Conservation (phyloP, 2,888 invertebrate genomes). For the Tubulanus polymorphus region DNA sequence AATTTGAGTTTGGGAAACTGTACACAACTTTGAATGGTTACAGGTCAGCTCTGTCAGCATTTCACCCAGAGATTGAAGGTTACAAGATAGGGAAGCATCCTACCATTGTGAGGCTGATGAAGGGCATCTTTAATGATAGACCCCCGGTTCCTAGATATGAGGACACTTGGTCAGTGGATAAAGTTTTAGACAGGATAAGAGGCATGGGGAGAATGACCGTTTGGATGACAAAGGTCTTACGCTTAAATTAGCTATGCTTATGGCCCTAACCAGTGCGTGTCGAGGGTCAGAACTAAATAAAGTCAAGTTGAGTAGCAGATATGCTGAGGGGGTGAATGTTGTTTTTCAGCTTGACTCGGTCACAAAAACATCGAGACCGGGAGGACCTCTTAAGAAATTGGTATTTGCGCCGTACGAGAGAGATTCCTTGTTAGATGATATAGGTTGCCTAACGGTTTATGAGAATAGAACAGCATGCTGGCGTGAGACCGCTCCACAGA, state of each 20-base stretch:
- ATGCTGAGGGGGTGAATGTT: not conserved
- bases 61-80: slow-evolving; percentile 7
- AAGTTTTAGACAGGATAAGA: slow-evolving; percentile 2
- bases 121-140: slow-evolving; percentile 10
- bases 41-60: slow-evolving; percentile 9
- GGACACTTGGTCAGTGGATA: slow-evolving; percentile 9
- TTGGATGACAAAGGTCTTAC: not conserved
- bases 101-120: slow-evolving; percentile 5
- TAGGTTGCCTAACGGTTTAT: slow-evolving; percentile 1
- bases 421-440: not conserved
- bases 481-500: not conserved
- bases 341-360: not conserved
- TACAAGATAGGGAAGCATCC: slow-evolving; percentile 6
- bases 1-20: not conserved
- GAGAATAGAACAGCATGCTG: not conserved
- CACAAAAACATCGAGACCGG: slow-evolving; percentile 7
- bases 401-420: not conserved
- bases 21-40: slow-evolving; percentile 5
- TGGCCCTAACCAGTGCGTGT: slow-evolving; percentile 7
- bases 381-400: not conserved
- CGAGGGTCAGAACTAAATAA: slow-evolving; percentile 10
- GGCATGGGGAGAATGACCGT: not conserved
- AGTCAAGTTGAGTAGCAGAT: not conserved
- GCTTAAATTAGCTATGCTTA: slow-evolving; percentile 6
- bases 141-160: slow-evolving; percentile 8